Base-by-base conservation (phyloP, 2,888 invertebrate species). In the Xestia c-nigrum region DNA sequence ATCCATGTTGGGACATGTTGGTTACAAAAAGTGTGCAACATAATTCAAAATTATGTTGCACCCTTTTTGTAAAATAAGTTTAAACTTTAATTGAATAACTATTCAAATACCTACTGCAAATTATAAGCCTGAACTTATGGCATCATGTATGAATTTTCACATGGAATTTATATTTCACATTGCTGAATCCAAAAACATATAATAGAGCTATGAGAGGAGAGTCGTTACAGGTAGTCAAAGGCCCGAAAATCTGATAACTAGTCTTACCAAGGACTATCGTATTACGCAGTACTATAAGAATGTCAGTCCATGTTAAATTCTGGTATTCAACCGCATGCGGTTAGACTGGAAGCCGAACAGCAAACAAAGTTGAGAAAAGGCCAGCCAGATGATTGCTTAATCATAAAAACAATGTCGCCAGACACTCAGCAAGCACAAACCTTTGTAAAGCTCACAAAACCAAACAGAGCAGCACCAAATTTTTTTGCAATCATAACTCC, bases 401-500 rank as follows among this genome's bases (percentile, higher is more conserved):
- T 57, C 43, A n/a, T 12, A 31, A 47, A 61, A 31, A 31, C 16
- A 63, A n/a, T 38, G 7, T 68, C 43, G n/a, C 31, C 61, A 61
- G 31, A 31, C 24, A 16, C 3, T 21, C 21, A 7, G 31, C 19
- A 63, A 24, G 24, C 0, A 24, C n/a, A 77, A 70, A n/a, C 24
- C 59, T 57, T 46, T 47, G 10, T 38, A 47, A 67, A 63, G 12
- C n/a, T 46, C 38, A 38, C 19, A 24, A 70, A 83, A 19, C 31
- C 16, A 31, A 57, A 50, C 55, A 72, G 16, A 50, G 14, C 5
- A 47, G 9, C 24, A 19, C 24, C 14, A n/a, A 52, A 57, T 52
- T 31, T 74, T 73, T 81, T 85, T 85, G 38, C 57, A 31, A 59
- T 46, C 47, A 71, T 50, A 83, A 73, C 65, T 85, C 64, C 50